phyloP scores from a whole-genome alignment of 35 echinoderm and acorn worm species.

The Antedon bifida region DNA sequence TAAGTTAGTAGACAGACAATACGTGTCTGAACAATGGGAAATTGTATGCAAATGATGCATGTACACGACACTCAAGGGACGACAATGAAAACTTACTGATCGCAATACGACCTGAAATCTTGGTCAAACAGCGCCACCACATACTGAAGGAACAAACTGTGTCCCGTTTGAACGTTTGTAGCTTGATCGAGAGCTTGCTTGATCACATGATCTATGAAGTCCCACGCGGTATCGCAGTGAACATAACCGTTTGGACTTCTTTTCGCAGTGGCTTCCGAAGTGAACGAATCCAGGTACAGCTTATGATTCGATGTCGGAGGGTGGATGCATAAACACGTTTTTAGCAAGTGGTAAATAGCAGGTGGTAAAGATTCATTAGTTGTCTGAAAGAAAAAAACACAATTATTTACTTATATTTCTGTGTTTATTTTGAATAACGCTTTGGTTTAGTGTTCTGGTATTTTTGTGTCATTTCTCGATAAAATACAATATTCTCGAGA shows the following conservation, averaged over 20 bases:
- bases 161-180: neutral
- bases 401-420: too few relatives aligned
- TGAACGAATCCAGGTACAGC: neutral
- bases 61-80: too few relatives aligned
- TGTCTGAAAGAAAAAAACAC: neutral
- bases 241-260: neutral
- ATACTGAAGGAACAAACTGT: neutral
- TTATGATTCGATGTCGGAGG: neutral
- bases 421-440: too few relatives aligned
- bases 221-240: neutral
- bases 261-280: neutral
- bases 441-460: too few relatives aligned
- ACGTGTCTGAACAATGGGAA: too few relatives aligned
- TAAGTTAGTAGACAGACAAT: too few relatives aligned
- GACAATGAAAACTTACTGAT: neutral
- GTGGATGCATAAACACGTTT: neutral
- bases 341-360: neutral
- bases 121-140: neutral
- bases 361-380: neutral
- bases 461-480: too few relatives aligned
- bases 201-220: neutral
- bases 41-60: too few relatives aligned
- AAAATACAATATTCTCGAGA: too few relatives aligned
- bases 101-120: neutral
- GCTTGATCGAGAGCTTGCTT: neutral